Conservation (phyloP, 92 coral and sea anemone species). For the Bergia puertoricense region DNA sequence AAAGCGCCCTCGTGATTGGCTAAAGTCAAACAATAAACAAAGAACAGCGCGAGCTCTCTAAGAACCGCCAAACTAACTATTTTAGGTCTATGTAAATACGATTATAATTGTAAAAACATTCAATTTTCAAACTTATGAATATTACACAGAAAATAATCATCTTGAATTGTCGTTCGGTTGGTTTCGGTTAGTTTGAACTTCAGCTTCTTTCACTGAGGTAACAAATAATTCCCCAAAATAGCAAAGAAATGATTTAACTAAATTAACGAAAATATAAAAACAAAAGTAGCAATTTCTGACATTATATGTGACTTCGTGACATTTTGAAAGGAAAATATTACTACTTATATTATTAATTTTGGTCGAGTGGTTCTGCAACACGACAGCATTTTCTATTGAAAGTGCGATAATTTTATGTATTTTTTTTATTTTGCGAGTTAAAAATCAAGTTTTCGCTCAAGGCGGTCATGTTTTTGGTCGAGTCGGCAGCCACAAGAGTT, state of each 20-base stretch:
- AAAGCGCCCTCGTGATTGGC: slow-evolving; percentile 31
- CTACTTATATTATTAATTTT: not conserved
- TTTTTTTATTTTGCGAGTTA: not conserved
- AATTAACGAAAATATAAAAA: not conserved
- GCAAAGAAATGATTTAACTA: not conserved
- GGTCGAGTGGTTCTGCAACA: not conserved
- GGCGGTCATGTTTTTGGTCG: not conserved
- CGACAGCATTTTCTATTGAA: not conserved
- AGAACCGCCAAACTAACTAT: slow-evolving; percentile 30
- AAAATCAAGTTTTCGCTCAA: too few species aligned
- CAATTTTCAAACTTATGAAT: slow-evolving; percentile 16
- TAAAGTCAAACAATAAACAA: slow-evolving; percentile 24
- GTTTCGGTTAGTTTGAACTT: not conserved
- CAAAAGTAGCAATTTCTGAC: not conserved
- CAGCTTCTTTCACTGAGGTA: too few species aligned
- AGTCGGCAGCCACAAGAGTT: not conserved
- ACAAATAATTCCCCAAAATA: not conserved
- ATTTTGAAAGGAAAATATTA: slow-evolving; percentile 4
- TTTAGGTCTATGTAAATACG: slow-evolving; percentile 20
- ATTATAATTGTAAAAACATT: slow-evolving; percentile 33
- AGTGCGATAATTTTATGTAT: not conserved
- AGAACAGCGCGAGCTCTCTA: slow-evolving; percentile 15
- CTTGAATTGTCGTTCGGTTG: not conserved
- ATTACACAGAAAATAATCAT: not conserved
- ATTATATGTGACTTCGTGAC: slow-evolving; percentile 20